These are phyloP conservation scores for Peribatodes rhomboidaria DNA, from an alignment of 2,888 invertebrate genomes.

Conservation along the genomic window DNA sequence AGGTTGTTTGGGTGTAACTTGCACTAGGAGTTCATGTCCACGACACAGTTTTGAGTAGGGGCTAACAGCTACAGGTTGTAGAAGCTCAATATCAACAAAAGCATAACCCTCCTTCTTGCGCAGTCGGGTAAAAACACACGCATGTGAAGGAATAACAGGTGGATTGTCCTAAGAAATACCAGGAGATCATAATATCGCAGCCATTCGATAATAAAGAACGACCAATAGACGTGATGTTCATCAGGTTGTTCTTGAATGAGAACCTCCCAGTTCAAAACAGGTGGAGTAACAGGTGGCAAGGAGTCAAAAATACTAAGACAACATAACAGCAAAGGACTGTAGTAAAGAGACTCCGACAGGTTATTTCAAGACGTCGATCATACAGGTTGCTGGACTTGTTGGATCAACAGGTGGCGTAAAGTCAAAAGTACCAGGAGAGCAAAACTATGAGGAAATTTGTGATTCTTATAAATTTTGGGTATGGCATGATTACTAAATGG, in stretches of 20 bases:
- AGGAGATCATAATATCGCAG: conserved; percentile 11
- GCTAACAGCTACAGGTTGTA: conserved; percentile 2
- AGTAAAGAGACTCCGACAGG: not conserved
- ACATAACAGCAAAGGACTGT: not conserved
- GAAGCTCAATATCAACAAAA: not conserved
- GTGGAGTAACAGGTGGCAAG: conserved; percentile 11
- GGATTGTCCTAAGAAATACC: conserved; percentile 7
- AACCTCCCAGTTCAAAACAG: not conserved
- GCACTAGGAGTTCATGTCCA: conserved; percentile 3
- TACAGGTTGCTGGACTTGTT: not conserved
- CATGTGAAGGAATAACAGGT: conserved; percentile 10
- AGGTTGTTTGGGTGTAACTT: not conserved
- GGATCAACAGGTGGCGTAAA: conserved; percentile 20
- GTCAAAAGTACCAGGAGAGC: conserved; percentile 19
- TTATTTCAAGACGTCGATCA: not conserved
- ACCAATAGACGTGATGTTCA: not conserved
- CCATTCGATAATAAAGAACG: not conserved
- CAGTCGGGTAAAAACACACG: too few relatives aligned
- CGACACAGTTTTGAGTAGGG: not conserved
- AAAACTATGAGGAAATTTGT: not conserved
- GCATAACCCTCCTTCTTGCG: too few relatives aligned
- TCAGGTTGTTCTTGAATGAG: not conserved
- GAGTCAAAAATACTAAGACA: conserved; percentile 12
- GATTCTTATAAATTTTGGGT: too few relatives aligned
- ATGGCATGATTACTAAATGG: not conserved